Evolutionary conservation across 1,140 invertebrate species (phyloP).

Genomic region (Varroa destructor): DNA sequence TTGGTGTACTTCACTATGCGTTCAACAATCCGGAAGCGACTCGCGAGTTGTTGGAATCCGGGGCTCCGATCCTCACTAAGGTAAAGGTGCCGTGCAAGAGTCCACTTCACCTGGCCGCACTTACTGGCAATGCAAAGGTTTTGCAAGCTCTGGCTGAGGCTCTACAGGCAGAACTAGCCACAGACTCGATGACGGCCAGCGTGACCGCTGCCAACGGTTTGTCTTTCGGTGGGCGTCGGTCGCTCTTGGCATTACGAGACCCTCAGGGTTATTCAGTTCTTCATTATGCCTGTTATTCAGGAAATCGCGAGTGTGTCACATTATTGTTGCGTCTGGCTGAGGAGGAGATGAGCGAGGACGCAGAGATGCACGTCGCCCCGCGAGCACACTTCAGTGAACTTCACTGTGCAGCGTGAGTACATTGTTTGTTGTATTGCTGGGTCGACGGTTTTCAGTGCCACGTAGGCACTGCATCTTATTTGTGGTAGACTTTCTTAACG

Average conservation of each 20-base stretch:
- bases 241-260: constrained; percentile 1
- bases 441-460: no score
- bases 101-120: constrained; percentile 13
- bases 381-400: constrained; percentile 20
- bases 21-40: constrained; percentile 25
- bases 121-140: constrained; percentile 21
- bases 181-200: neutral
- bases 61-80: constrained; percentile 3
- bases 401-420: constrained; percentile 13
- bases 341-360: constrained; percentile 24
- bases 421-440: no score
- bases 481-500: neutral
- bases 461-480: no score
- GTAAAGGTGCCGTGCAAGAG: constrained; percentile 16
- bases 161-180: neutral
- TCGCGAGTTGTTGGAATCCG: constrained; percentile 3
- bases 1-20: constrained; percentile 20
- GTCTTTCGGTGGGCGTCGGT: neutral
- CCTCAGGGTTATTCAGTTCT: constrained; percentile 15
- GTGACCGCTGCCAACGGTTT: constrained; percentile 13
- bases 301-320: constrained; percentile 9
- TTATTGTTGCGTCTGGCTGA: neutral
- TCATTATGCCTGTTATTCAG: constrained; percentile 26
- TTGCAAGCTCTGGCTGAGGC: neutral
- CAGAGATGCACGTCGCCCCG: constrained; percentile 22